These are phyloP conservation scores for Berghia stephanieae DNA, from an alignment of 1,140 invertebrate species.

Conservation along the genomic window DNA sequence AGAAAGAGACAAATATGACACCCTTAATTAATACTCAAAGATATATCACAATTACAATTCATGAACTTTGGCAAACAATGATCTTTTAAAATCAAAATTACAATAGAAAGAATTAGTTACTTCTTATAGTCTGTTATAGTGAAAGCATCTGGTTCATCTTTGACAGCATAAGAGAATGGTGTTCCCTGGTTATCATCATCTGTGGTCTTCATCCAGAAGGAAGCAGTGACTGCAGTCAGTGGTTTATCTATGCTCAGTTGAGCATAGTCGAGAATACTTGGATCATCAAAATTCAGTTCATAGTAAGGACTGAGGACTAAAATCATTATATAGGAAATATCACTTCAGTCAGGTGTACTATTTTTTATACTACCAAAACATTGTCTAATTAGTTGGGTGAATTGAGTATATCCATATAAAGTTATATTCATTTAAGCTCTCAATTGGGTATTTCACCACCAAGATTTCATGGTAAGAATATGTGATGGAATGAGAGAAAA, in stretches of 20 bases:
- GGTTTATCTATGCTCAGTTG: conserved; percentile 39
- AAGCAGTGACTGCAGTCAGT: conserved; percentile 70
- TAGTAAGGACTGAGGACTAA: no score
- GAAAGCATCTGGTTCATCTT: conserved; percentile 73
- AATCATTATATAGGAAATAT: no score
- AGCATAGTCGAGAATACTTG: conserved; percentile 49
- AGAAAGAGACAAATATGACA: no score
- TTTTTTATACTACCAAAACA: no score
- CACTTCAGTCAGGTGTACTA: no score
- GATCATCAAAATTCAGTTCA: conserved; percentile 48
- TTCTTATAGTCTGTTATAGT: conserved; percentile 77
- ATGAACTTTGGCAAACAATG: no score
- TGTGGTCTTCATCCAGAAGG: conserved; percentile 75
- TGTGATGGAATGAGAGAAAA: neutral
- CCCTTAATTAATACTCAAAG: no score
- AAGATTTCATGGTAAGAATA: neutral
- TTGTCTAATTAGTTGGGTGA: no score
- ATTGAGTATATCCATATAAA: no score
- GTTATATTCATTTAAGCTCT: conserved; percentile 46
- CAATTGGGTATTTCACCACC: neutral
- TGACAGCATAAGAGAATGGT: conserved; percentile 76
- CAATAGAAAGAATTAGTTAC: no score
- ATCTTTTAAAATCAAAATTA: no score
- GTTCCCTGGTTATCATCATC: conserved; percentile 78
- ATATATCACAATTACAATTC: no score